Percentiles rank a stretch among this genome's conserved stretches.
Evolutionary conservation across 1,140 invertebrate genomes (phyloP).

Genomic region (Zaprionus africanus): DNA sequence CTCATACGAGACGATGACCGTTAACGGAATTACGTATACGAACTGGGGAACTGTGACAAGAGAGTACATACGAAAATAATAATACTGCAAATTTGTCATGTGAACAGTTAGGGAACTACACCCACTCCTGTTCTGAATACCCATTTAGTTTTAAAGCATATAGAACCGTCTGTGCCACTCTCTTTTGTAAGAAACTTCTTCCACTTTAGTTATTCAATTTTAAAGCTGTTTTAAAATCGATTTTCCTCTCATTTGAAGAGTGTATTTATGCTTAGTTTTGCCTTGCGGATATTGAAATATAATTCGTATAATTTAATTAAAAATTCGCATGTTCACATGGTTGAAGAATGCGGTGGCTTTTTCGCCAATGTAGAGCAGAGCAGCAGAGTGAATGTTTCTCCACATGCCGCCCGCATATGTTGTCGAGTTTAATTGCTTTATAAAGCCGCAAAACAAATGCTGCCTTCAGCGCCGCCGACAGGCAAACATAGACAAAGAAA

Average conservation of each 20-base stretch:
- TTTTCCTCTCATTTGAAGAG: not conserved
- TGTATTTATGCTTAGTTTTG: not conserved
- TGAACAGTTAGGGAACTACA: not conserved
- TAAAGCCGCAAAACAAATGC: conserved; percentile 78
- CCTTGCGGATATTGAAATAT: conserved; percentile 1
- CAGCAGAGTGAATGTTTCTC: conserved; percentile 19
- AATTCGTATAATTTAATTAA: conserved; percentile 46
- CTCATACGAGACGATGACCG: conserved; percentile 49
- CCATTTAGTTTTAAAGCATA: no score
- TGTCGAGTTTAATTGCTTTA: conserved; percentile 74
- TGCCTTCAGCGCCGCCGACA: conserved; percentile 20
- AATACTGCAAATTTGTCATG: conserved; percentile 3
- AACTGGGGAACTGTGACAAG: not conserved
- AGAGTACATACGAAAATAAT: not conserved
- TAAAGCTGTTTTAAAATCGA: not conserved
- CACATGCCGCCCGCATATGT: conserved; percentile 64
- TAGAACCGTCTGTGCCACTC: no score
- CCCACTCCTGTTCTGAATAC: no score
- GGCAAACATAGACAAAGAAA: conserved; percentile 46
- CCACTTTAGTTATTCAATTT: not conserved
- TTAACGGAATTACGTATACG: conserved; percentile 25
- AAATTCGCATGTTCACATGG: conserved; percentile 11
- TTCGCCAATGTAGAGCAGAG: not conserved
- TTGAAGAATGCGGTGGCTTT: conserved; percentile 16
- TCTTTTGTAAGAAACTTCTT: not conserved